Conservation (phyloP, 1,140 invertebrate genomes). For the Drosophila tani region DNA sequence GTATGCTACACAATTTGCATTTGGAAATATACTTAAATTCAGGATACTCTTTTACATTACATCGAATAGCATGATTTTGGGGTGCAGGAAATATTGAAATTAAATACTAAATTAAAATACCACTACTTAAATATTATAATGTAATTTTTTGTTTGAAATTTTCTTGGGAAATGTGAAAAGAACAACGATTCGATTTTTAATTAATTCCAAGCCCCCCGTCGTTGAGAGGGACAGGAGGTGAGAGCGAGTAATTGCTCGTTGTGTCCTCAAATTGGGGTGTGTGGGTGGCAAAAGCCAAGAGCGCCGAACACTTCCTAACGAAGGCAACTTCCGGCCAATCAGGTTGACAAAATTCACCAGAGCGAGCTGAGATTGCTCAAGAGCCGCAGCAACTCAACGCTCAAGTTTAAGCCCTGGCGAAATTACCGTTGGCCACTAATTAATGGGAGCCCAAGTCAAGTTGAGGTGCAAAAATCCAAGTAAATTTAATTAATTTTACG, state of each 20-base stretch:
- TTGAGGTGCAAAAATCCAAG: conserved; percentile 65
- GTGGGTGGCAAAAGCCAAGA: conserved; percentile 48
- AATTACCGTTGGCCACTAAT: conserved; percentile 78
- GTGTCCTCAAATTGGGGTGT: conserved; percentile 1
- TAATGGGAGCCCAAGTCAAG: conserved; percentile 54
- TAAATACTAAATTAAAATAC: neutral
- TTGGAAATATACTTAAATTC: neutral
- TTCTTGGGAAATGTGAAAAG: too few relatives aligned
- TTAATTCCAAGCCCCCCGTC: conserved; percentile 23
- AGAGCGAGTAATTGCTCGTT: conserved; percentile 10
- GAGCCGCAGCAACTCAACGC: conserved; percentile 66
- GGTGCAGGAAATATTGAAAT: too few relatives aligned
- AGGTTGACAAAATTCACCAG: conserved; percentile 61
- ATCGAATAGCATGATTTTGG: neutral
- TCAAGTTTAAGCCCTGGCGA: conserved; percentile 29
- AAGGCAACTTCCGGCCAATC: conserved; percentile 76
- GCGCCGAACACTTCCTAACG: conserved; percentile 71
- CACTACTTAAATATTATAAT: too few relatives aligned
- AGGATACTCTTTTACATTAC: neutral
- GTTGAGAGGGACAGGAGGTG: neutral
- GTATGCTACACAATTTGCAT: neutral
- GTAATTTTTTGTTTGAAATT: too few relatives aligned
- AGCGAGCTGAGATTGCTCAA: conserved; percentile 53
- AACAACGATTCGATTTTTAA: conserved; percentile 42
- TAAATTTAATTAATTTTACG: conserved; percentile 81